Percentiles rank a stretch among this genome's conserved stretches.
phyloP scores from a whole-genome alignment of 2,888 invertebrate species.

The Trichopoda pennipes region DNA sequence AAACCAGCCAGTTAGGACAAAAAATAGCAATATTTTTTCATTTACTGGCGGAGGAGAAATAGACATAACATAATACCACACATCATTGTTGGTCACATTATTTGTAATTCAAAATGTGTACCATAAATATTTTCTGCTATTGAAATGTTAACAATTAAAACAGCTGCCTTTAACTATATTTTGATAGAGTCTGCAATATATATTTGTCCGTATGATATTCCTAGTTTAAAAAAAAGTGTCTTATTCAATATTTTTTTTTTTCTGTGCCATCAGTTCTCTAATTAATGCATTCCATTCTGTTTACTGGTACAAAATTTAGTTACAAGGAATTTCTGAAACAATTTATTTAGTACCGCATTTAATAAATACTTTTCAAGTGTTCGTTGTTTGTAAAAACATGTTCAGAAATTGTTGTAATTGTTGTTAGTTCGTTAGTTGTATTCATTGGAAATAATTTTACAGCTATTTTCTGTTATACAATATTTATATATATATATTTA shows the following conservation, averaged over 20 bases:
- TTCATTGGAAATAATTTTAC: constrained; percentile 27
- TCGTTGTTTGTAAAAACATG: constrained; percentile 19
- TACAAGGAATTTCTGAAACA: neutral
- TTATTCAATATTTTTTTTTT: constrained; percentile 29
- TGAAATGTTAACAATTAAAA: constrained; percentile 50
- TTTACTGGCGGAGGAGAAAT: too few species aligned
- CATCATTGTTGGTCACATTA: constrained; percentile 25
- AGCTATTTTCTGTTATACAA: too few species aligned
- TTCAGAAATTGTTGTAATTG: neutral
- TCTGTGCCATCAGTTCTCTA: constrained; percentile 6
- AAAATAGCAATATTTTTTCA: too few species aligned
- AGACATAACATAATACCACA: neutral
- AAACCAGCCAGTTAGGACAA: too few species aligned
- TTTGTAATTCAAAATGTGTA: neutral
- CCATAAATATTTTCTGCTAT: constrained; percentile 15
- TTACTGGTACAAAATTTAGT: constrained; percentile 1
- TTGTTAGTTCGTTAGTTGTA: constrained; percentile 14
- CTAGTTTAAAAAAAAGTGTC: constrained; percentile 38
- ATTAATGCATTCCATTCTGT: constrained; percentile 44
- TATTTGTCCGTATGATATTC: constrained; percentile 6
- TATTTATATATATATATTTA: too few species aligned
- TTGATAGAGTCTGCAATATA: constrained; percentile 28
- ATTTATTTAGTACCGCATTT: constrained; percentile 60
- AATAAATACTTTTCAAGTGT: constrained; percentile 54
- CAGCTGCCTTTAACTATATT: constrained; percentile 57